These are phyloP conservation scores for Catharus fuscescens DNA, from an alignment of 2,113 vertebrate genomes.

Conservation along the genomic window DNA sequence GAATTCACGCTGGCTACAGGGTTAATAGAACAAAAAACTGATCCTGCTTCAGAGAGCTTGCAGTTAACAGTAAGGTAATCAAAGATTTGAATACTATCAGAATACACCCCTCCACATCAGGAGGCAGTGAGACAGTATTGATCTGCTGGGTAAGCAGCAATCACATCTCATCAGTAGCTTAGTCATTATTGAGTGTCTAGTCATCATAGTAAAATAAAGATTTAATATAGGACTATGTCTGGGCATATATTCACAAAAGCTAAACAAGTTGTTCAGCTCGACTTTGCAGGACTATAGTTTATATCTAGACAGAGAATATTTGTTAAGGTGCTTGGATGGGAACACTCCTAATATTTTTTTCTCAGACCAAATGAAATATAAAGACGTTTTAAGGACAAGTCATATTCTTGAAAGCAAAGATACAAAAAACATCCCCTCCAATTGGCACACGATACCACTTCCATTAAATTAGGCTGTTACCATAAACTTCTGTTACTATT, in stretches of 20 bases:
- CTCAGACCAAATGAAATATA: not conserved
- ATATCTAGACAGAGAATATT: not conserved
- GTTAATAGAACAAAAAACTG: not conserved
- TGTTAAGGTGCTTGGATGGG: not conserved
- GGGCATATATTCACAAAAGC: not conserved
- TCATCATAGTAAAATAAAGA: slow-evolving; percentile 44
- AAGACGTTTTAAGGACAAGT: not conserved
- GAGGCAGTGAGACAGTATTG: slow-evolving; percentile 38
- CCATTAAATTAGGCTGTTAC: not conserved
- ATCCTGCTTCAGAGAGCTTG: not conserved
- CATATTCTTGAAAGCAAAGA: not conserved
- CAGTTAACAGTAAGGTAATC: not conserved
- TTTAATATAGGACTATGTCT: slow-evolving; percentile 19
- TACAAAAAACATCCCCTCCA: not conserved
- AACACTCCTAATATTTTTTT: not conserved
- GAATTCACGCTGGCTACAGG: not conserved
- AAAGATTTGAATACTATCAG: not conserved
- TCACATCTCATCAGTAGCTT: slow-evolving; percentile 45
- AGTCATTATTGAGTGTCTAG: slow-evolving; percentile 53
- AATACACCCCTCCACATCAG: not conserved
- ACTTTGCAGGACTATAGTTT: not conserved
- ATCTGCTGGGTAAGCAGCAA: slow-evolving; percentile 59
- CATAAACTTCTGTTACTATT: not conserved
- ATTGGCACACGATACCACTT: not conserved
- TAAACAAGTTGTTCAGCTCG: not conserved